Base-by-base conservation (phyloP, 2,797 vertebrate genomes). In the Thaleichthys pacificus region DNA sequence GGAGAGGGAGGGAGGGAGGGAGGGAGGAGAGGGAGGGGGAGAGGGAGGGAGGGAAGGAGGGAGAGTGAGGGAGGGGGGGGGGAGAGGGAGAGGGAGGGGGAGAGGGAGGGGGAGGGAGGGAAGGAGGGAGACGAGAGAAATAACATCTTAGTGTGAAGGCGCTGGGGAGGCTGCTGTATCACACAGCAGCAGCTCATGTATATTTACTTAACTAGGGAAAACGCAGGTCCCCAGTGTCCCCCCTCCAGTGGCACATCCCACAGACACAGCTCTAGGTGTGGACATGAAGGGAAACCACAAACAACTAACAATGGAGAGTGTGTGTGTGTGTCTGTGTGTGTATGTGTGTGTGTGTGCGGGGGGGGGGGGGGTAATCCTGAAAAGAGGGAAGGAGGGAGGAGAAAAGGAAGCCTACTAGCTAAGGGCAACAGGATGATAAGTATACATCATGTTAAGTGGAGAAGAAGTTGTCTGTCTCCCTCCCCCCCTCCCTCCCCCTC, bases 161-260 rank as follows among this genome's bases (percentile, higher is more conserved):
- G 88, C 86, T 84, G 66, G 73, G 30, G 30, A 87, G 86, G 81
- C 84, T 79, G 81, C 84, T 77, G 82, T 77, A 80, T 86, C 80
- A 75, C 28, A 56, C 30, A 5, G 32, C 79, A 75, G 79, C 80
- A 82, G 85, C 86, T 89, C 82, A 83, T 90, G 83, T 89, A 87
- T 90, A 89, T 91, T 91, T 88, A 91, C 87, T 89, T 91, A 87
- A 91, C 88, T 84, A 82, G 88, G 86, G 85, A 88, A 86, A 90
- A 84, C 61, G 63, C 61, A 1, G 70, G 81, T 88, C 89, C 87
- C 86, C 66, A 91, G 88, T 84, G 86, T 84, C 82, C 84, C 80
- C 15, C 54, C 81, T 91, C 90, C 89, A 87, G 82, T 73, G 82
- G 84, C 80, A 76, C 84, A 77, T 77, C 81, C 76, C 77, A 73